These are phyloP conservation scores for Epizoanthus stellaris DNA, from an alignment of 92 coral and sea anemone species.

Conservation along the genomic window DNA sequence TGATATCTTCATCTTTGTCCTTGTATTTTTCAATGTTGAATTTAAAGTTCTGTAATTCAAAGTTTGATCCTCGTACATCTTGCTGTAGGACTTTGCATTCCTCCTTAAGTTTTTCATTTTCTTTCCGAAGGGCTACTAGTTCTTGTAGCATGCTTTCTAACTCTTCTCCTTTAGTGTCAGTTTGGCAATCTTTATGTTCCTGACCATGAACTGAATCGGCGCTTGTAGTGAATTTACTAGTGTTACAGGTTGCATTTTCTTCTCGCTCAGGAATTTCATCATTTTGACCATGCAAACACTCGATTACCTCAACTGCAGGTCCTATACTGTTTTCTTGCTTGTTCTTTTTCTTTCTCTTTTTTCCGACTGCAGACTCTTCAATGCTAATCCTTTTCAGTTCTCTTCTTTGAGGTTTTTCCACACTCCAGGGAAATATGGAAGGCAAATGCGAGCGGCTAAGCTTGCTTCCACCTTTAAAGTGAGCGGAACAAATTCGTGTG, in stretches of 20 bases:
- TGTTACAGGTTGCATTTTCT: no score
- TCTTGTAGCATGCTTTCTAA: conserved; percentile 46
- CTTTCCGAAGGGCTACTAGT: conserved; percentile 32
- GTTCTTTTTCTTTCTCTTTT: conserved; percentile 37
- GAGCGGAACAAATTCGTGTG: conserved; percentile 38
- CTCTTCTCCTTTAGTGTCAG: conserved; percentile 44
- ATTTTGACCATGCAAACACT: no score
- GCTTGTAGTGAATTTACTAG: no score
- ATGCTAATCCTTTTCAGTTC: neutral
- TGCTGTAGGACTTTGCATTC: conserved; percentile 43
- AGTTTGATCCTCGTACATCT: conserved; percentile 19
- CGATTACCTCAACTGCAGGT: neutral
- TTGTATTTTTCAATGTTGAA: conserved; percentile 58
- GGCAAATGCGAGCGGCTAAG: conserved; percentile 41
- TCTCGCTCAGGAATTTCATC: no score
- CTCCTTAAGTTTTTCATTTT: conserved; percentile 48
- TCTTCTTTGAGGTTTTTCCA: conserved; percentile 16
- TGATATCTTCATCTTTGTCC: conserved; percentile 55
- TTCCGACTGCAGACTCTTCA: neutral
- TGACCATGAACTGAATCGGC: no score
- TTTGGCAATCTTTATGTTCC: conserved; percentile 32
- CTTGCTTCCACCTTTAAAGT: conserved; percentile 48
- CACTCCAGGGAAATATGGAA: conserved; percentile 49
- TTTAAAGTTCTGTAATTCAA: neutral
- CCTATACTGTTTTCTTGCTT: conserved; percentile 8